A percentile compares a stretch with the other conserved stretches of the same genome.
phyloP scores from a whole-genome alignment of 2,888 invertebrate species.

The Spodoptera picta region DNA sequence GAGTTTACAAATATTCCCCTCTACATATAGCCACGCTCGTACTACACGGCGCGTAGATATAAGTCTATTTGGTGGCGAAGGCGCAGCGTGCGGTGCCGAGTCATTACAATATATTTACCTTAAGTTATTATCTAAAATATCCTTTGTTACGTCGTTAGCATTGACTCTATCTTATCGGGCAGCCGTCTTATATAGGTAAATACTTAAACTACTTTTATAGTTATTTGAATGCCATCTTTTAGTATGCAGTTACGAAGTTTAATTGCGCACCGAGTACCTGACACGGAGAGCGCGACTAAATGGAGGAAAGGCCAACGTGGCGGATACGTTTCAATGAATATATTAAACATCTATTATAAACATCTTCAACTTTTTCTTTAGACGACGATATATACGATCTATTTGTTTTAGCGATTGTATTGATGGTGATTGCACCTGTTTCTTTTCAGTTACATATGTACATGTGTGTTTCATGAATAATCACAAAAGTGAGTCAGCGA shows the following conservation, averaged over 20 bases:
- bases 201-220: slow-evolving; percentile 43
- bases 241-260: slow-evolving; percentile 27
- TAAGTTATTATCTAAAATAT: slow-evolving; percentile 30
- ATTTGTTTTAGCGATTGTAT: slow-evolving; percentile 20
- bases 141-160: slow-evolving; percentile 42
- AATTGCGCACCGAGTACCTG: slow-evolving; percentile 1
- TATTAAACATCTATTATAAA: not conserved
- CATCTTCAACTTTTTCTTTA: not conserved
- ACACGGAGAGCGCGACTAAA: not conserved
- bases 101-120: slow-evolving; percentile 17
- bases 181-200: slow-evolving; percentile 33
- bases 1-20: slow-evolving; percentile 51
- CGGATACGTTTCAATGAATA: not conserved
- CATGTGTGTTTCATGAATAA: slow-evolving; percentile 24
- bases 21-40: slow-evolving; percentile 22
- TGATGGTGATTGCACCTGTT: slow-evolving; percentile 26
- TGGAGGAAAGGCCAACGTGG: not conserved
- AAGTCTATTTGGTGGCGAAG: slow-evolving; percentile 2
- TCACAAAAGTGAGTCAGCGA: slow-evolving; percentile 24
- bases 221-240: slow-evolving; percentile 44
- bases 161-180: slow-evolving; percentile 43
- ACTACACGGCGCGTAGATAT: slow-evolving; percentile 13
- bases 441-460: slow-evolving; percentile 16
- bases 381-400: slow-evolving; percentile 16
- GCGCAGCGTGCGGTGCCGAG: slow-evolving; percentile 2